phyloP scores from a whole-genome alignment of 2,113 vertebrate species.

The Cervus canadensis region DNA sequence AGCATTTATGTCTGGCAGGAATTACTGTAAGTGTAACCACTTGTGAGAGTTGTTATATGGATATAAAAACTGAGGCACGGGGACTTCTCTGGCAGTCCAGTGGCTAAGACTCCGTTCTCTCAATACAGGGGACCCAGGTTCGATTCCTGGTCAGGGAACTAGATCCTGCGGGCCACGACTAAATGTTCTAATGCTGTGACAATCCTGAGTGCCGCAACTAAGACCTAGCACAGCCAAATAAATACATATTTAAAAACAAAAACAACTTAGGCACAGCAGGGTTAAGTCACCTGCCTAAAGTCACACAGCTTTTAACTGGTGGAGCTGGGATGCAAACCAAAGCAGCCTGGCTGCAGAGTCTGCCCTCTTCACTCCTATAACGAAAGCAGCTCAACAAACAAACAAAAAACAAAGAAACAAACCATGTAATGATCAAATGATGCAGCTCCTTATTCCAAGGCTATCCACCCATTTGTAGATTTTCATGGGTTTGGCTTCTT shows the following conservation, averaged over 20 bases:
- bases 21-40: neutral
- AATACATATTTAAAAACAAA: neutral
- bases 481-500: neutral
- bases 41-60: neutral
- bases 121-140: neutral
- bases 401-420: neutral
- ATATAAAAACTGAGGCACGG: neutral
- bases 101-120: neutral
- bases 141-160: neutral
- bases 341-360: neutral
- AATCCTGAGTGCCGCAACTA: rapidly evolving
- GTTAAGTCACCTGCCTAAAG: neutral
- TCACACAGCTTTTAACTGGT: neutral
- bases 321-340: neutral
- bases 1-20: neutral
- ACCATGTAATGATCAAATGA: neutral
- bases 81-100: neutral
- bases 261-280: neutral
- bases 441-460: neutral
- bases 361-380: neutral
- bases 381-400: neutral
- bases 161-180: neutral
- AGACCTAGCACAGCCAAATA: neutral
- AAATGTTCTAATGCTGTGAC: neutral
- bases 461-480: neutral